Conservation (phyloP, 1,140 invertebrate genomes). For the Drosophila tsacasi region DNA sequence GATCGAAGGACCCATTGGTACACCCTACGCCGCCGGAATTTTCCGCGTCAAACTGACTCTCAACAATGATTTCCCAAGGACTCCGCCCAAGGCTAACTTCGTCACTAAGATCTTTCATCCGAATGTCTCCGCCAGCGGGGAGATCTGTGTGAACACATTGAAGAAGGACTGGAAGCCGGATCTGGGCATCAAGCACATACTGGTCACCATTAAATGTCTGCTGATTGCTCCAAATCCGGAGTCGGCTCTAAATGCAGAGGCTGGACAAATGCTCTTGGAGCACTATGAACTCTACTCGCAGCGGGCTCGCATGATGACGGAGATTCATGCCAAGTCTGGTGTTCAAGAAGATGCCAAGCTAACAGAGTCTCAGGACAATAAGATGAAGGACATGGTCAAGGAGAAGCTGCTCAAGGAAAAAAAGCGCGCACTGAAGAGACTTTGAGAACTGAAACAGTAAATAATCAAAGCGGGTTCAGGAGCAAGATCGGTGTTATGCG, state of each 20-base stretch:
- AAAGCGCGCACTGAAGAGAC: conserved; percentile 94
- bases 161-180: conserved; percentile 99
- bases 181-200: conserved; percentile 97
- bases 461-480: background rate
- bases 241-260: conserved; percentile 97
- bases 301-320: conserved; percentile 96
- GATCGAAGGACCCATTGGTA: conserved; percentile 95
- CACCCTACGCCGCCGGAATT: conserved; percentile 93
- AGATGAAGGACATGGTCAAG: conserved; percentile 91
- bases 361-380: conserved; percentile 88
- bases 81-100: conserved; percentile 98
- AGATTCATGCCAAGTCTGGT: conserved; percentile 92
- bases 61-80: conserved; percentile 96
- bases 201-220: conserved; percentile 96
- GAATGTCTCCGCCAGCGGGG: conserved; percentile 96
- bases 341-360: conserved; percentile 64
- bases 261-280: conserved; percentile 95
- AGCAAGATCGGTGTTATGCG: background rate
- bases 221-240: conserved; percentile 97
- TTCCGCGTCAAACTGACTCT: conserved; percentile 96
- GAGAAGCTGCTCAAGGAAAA: conserved; percentile 92
- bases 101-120: conserved; percentile 99
- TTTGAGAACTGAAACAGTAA: conserved; percentile 87
- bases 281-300: conserved; percentile 96
- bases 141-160: conserved; percentile 98